phyloP scores from a whole-genome alignment of 2,888 invertebrate species.

The Tupiocoris notatus region DNA sequence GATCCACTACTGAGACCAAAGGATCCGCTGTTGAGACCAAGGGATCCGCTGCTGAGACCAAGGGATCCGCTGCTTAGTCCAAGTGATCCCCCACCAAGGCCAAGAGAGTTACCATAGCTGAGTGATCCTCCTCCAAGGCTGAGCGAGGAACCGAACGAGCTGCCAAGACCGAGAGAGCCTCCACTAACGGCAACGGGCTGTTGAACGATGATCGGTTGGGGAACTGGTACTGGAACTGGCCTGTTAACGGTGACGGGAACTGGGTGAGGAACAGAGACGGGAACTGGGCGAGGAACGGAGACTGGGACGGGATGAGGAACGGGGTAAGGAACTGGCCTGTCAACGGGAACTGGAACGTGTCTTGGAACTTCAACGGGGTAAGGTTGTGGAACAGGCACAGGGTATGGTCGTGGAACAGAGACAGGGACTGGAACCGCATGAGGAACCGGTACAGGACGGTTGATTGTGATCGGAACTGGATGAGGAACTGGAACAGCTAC shows the following conservation, averaged over 20 bases:
- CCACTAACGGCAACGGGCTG: conserved; percentile 32
- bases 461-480: conserved; percentile 56
- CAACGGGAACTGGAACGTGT: conserved; percentile 58
- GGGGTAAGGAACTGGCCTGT: conserved; percentile 59
- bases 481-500: conserved; percentile 58
- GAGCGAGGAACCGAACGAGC: background rate
- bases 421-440: conserved; percentile 58
- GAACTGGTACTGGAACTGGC: conserved; percentile 23
- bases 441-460: conserved; percentile 54
- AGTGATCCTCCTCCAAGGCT: background rate
- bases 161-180: background rate
- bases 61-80: conserved; percentile 16
- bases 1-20: conserved; percentile 19
- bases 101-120: background rate
- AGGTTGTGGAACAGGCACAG: conserved; percentile 59
- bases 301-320: conserved; percentile 60
- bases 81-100: background rate
- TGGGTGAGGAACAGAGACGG: conserved; percentile 57
- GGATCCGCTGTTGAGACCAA: conserved; percentile 1
- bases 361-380: conserved; percentile 60
- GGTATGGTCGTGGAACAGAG: conserved; percentile 56
- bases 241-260: conserved; percentile 47
- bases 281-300: conserved; percentile 55
- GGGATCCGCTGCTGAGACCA: conserved; percentile 28
- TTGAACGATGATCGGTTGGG: conserved; percentile 30